These are phyloP conservation scores for Oceanodroma leucorhoa DNA, from an alignment of 2,797 vertebrate species.

Conservation along the genomic window DNA sequence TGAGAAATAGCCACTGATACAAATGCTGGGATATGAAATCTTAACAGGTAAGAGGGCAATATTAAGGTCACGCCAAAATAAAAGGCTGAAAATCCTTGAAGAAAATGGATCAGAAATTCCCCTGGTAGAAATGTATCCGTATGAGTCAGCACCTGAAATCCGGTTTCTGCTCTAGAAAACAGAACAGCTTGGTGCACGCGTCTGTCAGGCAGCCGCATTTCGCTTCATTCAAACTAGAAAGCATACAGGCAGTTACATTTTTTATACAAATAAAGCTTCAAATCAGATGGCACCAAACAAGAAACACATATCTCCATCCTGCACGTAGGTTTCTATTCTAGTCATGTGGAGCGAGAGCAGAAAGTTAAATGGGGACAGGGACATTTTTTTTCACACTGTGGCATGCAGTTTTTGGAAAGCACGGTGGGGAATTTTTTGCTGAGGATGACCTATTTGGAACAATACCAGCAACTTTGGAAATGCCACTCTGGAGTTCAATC, in stretches of 20 bases:
- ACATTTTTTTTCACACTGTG: constrained; percentile 49
- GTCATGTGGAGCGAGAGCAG: constrained; percentile 53
- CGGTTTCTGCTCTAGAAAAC: constrained; percentile 66
- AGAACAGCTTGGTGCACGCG: constrained; percentile 23
- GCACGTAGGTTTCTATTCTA: constrained; percentile 43
- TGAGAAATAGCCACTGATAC: background rate
- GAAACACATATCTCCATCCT: constrained; percentile 18
- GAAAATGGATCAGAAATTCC: constrained; percentile 62
- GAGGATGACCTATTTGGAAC: constrained; percentile 81
- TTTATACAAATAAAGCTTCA: constrained; percentile 38
- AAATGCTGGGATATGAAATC: constrained; percentile 9
- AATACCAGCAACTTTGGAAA: constrained; percentile 74
- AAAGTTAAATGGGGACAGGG: constrained; percentile 72
- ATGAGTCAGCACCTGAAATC: constrained; percentile 65
- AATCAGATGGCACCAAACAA: constrained; percentile 48
- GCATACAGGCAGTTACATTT: constrained; percentile 17
- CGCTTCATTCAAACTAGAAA: constrained; percentile 28
- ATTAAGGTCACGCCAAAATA: background rate
- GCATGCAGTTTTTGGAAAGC: constrained; percentile 72
- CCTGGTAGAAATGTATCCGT: constrained; percentile 40
- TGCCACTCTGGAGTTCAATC: constrained; percentile 70
- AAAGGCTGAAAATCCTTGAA: constrained; percentile 47
- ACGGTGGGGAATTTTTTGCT: constrained; percentile 71
- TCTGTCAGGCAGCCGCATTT: constrained; percentile 46
- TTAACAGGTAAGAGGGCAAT: background rate